phyloP scores from a whole-genome alignment of 2,113 vertebrate species.

The Campylomormyrus numenius region DNA sequence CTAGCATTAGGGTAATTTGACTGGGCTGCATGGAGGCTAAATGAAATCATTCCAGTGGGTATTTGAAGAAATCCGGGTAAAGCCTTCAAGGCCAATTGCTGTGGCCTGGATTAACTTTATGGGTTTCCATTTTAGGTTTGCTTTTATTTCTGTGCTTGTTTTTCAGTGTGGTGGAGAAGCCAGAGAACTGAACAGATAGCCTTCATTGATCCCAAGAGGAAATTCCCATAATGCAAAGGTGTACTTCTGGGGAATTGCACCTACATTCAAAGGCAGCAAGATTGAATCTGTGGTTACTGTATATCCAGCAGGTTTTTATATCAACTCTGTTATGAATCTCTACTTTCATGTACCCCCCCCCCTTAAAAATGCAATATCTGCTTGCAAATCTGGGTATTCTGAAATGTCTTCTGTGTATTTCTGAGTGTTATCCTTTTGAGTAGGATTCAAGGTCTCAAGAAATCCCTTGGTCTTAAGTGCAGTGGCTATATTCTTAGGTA shows the following conservation, averaged over 20 bases:
- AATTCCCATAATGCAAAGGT: not conserved
- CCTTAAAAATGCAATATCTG: not conserved
- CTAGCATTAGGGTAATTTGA: conserved; percentile 14
- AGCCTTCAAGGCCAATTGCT: not conserved
- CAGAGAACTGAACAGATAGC: not conserved
- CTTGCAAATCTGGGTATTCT: not conserved
- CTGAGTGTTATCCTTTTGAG: not conserved
- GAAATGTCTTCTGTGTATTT: not conserved
- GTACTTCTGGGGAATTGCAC: not conserved
- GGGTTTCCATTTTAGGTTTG: not conserved
- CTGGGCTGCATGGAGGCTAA: not conserved
- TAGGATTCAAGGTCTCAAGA: not conserved
- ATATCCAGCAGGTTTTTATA: not conserved
- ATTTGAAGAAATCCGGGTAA: conserved; percentile 11
- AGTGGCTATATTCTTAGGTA: not conserved
- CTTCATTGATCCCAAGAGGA: not conserved
- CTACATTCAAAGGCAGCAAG: not conserved
- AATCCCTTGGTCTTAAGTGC: not conserved
- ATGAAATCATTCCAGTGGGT: conserved; percentile 15
- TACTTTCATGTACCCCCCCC: not conserved
- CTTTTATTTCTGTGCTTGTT: not conserved
- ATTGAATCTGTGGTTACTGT: not conserved
- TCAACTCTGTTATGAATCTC: not conserved
- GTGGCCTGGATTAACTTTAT: conserved; percentile 11
- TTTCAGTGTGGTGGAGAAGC: not conserved